phyloP scores from a whole-genome alignment of 1,140 invertebrate species.

The Ceratina australensis region DNA sequence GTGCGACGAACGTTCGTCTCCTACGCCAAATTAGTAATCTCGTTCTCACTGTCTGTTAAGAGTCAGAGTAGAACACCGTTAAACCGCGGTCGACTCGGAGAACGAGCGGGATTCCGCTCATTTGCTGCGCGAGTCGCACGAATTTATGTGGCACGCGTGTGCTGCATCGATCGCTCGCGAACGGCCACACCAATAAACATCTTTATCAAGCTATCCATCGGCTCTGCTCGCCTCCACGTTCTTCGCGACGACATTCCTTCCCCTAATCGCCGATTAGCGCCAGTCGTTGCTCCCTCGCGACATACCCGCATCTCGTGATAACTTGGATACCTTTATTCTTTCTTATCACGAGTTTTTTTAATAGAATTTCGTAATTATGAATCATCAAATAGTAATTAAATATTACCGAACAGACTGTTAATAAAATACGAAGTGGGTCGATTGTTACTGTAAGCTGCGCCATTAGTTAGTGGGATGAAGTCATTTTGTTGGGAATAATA shows the following conservation, averaged over 20 bases:
- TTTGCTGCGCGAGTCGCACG: constrained; percentile 20
- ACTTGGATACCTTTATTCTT: no score
- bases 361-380: no score
- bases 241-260: constrained; percentile 44
- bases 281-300: background rate
- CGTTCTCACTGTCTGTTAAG: background rate
- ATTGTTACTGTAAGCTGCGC: no score
- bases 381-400: no score
- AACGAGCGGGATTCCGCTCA: constrained; percentile 21
- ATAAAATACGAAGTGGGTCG: no score
- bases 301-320: background rate
- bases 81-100: background rate
- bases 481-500: no score
- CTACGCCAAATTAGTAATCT: background rate
- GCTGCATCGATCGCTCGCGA: constrained; percentile 39
- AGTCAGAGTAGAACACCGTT: background rate
- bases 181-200: constrained; percentile 46
- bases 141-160: constrained; percentile 52
- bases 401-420: no score
- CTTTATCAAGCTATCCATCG: constrained; percentile 47
- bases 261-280: constrained; percentile 56
- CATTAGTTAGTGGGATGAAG: no score
- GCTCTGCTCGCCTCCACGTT: background rate
- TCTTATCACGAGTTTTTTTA: no score
- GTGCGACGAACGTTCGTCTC: no score